A percentile compares a stretch with the other conserved stretches of the same genome.
Conservation (phyloP, 2,113 vertebrate genomes). For the Oceanodroma tethys region DNA sequence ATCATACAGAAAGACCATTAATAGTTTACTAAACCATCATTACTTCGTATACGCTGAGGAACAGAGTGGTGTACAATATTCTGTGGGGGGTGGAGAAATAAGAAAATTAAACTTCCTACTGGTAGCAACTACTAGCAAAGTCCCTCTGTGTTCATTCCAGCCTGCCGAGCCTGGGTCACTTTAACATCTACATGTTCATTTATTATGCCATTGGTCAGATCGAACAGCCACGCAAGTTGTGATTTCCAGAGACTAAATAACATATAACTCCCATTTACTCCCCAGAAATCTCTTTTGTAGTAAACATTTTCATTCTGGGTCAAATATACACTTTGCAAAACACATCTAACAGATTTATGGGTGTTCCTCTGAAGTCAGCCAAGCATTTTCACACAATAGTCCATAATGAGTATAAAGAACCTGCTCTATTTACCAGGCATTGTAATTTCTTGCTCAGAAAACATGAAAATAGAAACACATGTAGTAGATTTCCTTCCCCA, state of each 20-base stretch:
- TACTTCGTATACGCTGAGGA: neutral
- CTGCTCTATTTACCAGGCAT: neutral
- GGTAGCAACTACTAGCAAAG: neutral
- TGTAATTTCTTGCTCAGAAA: constrained; percentile 6
- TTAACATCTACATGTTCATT: neutral
- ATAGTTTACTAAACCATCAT: neutral
- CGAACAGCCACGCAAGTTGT: neutral
- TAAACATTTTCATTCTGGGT: neutral
- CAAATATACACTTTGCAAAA: constrained; percentile 7
- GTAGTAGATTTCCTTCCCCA: neutral
- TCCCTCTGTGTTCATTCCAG: neutral
- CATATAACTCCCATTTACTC: neutral
- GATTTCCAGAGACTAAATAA: neutral
- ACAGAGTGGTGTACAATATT: neutral
- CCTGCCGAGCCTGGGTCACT: neutral
- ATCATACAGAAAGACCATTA: neutral
- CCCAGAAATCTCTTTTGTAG: neutral
- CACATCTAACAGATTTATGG: neutral
- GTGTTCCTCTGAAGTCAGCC: neutral
- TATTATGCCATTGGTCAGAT: neutral
- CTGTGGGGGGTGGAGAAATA: neutral
- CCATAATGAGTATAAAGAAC: neutral
- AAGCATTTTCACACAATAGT: constrained; percentile 19
- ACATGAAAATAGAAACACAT: neutral
- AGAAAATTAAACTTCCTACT: neutral